These are phyloP conservation scores for Brachymystax lenok DNA, from an alignment of 2,797 vertebrate species.

Conservation along the genomic window DNA sequence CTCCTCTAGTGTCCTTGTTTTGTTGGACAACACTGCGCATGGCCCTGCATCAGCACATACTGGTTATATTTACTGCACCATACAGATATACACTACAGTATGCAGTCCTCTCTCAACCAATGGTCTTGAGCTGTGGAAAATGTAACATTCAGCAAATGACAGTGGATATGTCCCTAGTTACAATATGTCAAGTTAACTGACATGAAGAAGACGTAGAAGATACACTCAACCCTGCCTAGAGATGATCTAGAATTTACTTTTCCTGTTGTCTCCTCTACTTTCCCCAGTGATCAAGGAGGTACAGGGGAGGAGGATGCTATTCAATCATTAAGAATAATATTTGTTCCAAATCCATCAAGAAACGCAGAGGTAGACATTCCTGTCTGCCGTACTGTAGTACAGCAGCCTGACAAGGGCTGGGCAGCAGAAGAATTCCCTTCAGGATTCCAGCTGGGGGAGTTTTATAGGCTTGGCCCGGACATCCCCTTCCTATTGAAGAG, in stretches of 20 bases:
- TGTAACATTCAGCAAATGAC: slow-evolving; percentile 47
- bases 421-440: slow-evolving; percentile 41
- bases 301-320: not conserved
- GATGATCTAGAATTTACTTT: slow-evolving; percentile 1
- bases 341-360: not conserved
- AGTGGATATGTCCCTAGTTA: slow-evolving; percentile 29
- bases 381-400: slow-evolving; percentile 14
- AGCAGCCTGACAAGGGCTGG: slow-evolving; percentile 22
- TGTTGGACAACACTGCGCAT: slow-evolving; percentile 50
- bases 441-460: slow-evolving; percentile 64
- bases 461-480: slow-evolving; percentile 64
- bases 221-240: not conserved
- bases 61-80: slow-evolving; percentile 70
- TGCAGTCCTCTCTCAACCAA: slow-evolving; percentile 46
- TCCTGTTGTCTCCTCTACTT: not conserved
- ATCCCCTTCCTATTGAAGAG: slow-evolving; percentile 66
- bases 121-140: slow-evolving; percentile 45
- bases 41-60: slow-evolving; percentile 69
- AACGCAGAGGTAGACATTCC: not conserved
- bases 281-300: not conserved
- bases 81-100: slow-evolving; percentile 32
- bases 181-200: slow-evolving; percentile 25
- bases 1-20: slow-evolving; percentile 43
- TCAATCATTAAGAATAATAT: not conserved
- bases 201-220: slow-evolving; percentile 6